These are phyloP conservation scores for Cosmopolites sordidus DNA, from an alignment of 2,888 invertebrate species.

Conservation along the genomic window DNA sequence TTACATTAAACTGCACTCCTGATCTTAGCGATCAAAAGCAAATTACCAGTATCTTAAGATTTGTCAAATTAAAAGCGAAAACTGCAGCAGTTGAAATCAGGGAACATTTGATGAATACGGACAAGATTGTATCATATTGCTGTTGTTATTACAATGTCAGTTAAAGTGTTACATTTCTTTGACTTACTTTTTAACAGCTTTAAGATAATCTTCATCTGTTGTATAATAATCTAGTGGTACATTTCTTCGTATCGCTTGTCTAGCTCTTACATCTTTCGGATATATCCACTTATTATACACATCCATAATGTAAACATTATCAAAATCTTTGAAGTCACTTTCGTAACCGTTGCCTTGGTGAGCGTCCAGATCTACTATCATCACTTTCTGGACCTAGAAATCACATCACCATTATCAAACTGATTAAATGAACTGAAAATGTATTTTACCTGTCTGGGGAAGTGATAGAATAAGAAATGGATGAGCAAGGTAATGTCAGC, in stretches of 20 bases:
- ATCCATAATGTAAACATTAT: conserved; percentile 80
- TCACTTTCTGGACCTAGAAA: conserved; percentile 57
- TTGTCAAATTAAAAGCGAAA: no score
- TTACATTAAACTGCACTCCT: no score
- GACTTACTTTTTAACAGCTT: conserved; percentile 59
- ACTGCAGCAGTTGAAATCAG: no score
- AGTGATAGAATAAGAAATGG: conserved; percentile 58
- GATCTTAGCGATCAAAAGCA: no score
- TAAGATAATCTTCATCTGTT: conserved; percentile 66
- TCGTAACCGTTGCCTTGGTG: conserved; percentile 92
- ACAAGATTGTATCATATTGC: no score
- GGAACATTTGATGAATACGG: no score
- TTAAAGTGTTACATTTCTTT: no score
- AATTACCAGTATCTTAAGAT: no score
- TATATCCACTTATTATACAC: conserved; percentile 80
- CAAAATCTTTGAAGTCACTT: conserved; percentile 68
- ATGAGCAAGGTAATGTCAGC: conserved; percentile 83
- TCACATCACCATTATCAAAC: no score
- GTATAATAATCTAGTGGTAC: conserved; percentile 61
- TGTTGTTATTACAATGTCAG: no score
- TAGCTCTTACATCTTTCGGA: conserved; percentile 71
- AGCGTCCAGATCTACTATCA: conserved; percentile 90
- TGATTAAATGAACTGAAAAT: no score
- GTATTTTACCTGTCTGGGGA: conserved; percentile 43
- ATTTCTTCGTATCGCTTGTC: conserved; percentile 64